A percentile compares a stretch with the other conserved stretches of the same genome.
Conservation (phyloP, 2,888 invertebrate genomes). For the Priocnemis perturbator region DNA sequence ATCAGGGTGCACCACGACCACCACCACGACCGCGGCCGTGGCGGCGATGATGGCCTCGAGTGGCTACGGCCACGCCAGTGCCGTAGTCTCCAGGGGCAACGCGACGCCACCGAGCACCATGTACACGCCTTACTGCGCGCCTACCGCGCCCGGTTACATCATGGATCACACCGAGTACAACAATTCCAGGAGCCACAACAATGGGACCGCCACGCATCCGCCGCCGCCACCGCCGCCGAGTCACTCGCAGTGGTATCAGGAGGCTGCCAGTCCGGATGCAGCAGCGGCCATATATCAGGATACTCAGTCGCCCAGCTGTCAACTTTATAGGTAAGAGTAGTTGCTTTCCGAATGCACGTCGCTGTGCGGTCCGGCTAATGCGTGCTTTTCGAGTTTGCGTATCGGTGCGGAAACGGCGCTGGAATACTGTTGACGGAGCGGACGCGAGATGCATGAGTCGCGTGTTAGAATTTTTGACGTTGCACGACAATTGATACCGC, state of each 20-base stretch:
- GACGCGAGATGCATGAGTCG: too few species aligned
- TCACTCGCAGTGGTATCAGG: slow-evolving; percentile 73
- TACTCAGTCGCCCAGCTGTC: slow-evolving; percentile 72
- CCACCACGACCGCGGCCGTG: slow-evolving; percentile 67
- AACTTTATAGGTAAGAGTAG: slow-evolving; percentile 69
- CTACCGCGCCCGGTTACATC: slow-evolving; percentile 64
- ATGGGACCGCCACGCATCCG: slow-evolving; percentile 57
- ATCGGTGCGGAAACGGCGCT: too few species aligned
- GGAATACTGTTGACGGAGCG: too few species aligned
- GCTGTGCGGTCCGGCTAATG: neutral
- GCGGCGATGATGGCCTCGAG: slow-evolving; percentile 72
- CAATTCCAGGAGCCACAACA: slow-evolving; percentile 67
- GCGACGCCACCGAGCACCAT: slow-evolving; percentile 67
- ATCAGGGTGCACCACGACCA: slow-evolving; percentile 50
- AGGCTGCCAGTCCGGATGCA: slow-evolving; percentile 71
- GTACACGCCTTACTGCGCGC: slow-evolving; percentile 70
- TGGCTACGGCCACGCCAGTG: slow-evolving; percentile 67
- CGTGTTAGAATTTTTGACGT: neutral
- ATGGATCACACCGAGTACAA: slow-evolving; percentile 72
- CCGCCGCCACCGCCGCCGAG: slow-evolving; percentile 55
- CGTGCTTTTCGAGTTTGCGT: too few species aligned
- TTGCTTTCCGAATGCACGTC: too few species aligned
- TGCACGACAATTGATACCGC: too few species aligned
- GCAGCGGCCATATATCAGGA: slow-evolving; percentile 71
- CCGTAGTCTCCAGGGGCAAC: slow-evolving; percentile 66